phyloP scores from a whole-genome alignment of 2,113 vertebrate species.

The Entelurus aequoreus region DNA sequence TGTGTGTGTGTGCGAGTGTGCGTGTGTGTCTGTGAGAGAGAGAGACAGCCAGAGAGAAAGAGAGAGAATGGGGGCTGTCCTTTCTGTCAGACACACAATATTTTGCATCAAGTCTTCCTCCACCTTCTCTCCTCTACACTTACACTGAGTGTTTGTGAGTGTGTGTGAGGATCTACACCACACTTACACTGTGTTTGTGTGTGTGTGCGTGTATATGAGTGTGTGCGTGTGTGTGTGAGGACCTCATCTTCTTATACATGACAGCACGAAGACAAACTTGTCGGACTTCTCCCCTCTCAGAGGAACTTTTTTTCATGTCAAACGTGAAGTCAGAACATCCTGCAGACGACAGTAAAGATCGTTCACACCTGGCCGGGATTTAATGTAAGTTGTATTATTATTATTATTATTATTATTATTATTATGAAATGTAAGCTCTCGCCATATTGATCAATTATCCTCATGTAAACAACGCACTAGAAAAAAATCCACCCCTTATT shows the following conservation, averaged over 20 bases:
- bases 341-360: conserved; percentile 44
- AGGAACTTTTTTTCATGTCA: conserved; percentile 72
- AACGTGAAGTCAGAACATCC: conserved; percentile 55
- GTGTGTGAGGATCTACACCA: conserved; percentile 42
- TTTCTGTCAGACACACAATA: conserved; percentile 73
- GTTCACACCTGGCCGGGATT: conserved; percentile 59
- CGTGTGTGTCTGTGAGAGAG: not conserved
- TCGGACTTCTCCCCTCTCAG: conserved; percentile 32
- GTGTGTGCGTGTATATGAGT: conserved; percentile 8
- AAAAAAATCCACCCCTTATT: too few relatives aligned
- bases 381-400: conserved; percentile 67
- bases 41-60: conserved; percentile 2
- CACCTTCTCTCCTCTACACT: conserved; percentile 3
- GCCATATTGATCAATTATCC: too few relatives aligned
- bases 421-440: too few relatives aligned
- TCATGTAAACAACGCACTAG: too few relatives aligned
- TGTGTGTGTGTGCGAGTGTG: not conserved
- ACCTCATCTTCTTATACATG: conserved; percentile 59
- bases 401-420: too few relatives aligned
- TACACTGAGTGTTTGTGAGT: conserved; percentile 45
- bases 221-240: conserved; percentile 24
- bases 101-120: conserved; percentile 67
- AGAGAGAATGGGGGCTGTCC: conserved; percentile 55
- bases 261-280: conserved; percentile 41
- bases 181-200: conserved; percentile 33